Evolutionary conservation across 2,888 invertebrate genomes (phyloP).

Genomic region (Leptinotarsa tumamoca): DNA sequence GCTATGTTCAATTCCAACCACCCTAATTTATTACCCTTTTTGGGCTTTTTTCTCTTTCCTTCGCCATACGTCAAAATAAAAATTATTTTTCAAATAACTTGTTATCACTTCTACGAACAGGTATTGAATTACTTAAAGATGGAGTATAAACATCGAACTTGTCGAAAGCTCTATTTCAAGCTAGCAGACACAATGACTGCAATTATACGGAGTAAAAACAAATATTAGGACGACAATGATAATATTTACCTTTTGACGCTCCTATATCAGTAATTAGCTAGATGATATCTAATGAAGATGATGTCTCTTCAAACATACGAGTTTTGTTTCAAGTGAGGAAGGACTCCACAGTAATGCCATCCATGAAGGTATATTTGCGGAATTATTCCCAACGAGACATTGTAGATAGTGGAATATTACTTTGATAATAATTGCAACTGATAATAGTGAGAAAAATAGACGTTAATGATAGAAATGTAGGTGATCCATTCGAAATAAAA

Average conservation of each 20-base stretch:
- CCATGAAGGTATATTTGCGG: neutral
- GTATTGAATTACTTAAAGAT: neutral
- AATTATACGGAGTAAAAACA: constrained; percentile 31
- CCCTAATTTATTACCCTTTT: too few relatives aligned
- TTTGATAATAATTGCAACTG: too few relatives aligned
- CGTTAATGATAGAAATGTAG: too few relatives aligned
- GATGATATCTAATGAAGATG: constrained; percentile 3
- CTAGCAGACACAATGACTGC: constrained; percentile 21
- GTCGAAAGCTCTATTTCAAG: neutral
- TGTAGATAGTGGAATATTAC: too few relatives aligned
- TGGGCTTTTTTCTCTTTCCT: too few relatives aligned
- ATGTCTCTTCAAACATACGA: neutral
- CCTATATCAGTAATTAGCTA: constrained; percentile 10
- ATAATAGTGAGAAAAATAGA: too few relatives aligned
- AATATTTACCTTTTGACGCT: constrained; percentile 24
- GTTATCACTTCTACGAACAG: neutral
- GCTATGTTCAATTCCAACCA: too few relatives aligned
- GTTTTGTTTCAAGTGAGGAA: neutral
- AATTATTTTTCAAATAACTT: neutral
- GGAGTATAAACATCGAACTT: neutral
- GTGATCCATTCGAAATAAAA: too few relatives aligned
- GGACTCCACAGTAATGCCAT: neutral
- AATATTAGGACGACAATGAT: constrained; percentile 31
- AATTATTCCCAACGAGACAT: neutral
- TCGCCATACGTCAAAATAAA: too few relatives aligned